Evolutionary conservation across 2,113 vertebrate species (phyloP), one percentile per base, ranked within the genome.

Genomic region (Buteo buteo): DNA sequence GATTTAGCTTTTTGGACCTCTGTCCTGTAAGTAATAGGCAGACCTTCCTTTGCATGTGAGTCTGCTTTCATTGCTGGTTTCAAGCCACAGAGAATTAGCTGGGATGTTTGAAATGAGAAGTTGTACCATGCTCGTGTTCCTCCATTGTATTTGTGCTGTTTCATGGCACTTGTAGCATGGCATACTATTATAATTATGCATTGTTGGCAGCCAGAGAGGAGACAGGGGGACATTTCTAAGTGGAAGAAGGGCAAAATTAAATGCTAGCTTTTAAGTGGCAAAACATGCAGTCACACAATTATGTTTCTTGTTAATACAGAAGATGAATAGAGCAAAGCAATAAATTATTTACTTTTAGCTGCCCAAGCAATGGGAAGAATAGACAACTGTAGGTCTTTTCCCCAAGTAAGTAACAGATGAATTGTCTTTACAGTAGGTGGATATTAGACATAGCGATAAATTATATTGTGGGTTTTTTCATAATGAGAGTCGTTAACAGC

Each of bases 1-100:
- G 97, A 97, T 97, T 97, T 97, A 95, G 93, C 87, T 92, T 97
- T 96, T 96, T 97, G 94, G 95, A 94, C 69, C 84, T 88, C 88
- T 91, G 71, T 95, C 85, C 66, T 87, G 16, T 86, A 82, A 94
- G 84, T 62, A 84, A 87, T 34, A 91, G 80, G 86, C 59, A 19
- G 89, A 80, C 74, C 84, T 96, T 94, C 88, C 89, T 72, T 58
- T 89, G 93, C 82, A n/a, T 96, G 82, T 92, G 92, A 95, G 82
- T 88, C 88, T 91, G 88, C 90, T 97, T 95, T 97, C 85, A 88
- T 61, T 81, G 82, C 82, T 74, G 86, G 24, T 90, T 90, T 88
- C 72, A 76, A 88, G 73, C 44, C 80, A 74, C 47, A 65, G 47
- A 88, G 47, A 90, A 83, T 88, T 86, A 94, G 57, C 44, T 64